Percentiles rank a stretch among this genome's conserved stretches.
These are phyloP conservation scores for Meandrusa payeni DNA, from an alignment of 2,888 invertebrate genomes.

Conservation along the genomic window DNA sequence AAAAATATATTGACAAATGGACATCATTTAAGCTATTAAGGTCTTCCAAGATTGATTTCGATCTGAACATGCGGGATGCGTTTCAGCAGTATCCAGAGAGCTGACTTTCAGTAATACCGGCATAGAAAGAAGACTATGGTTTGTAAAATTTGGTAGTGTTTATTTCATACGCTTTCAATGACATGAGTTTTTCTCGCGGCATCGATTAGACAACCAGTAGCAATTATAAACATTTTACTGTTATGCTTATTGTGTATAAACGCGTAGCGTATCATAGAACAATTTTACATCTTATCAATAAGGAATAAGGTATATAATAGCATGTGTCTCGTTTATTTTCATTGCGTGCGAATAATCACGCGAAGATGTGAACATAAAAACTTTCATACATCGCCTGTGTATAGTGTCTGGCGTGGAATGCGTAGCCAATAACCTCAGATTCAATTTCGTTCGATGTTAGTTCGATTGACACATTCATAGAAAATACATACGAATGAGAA, in stretches of 20 bases:
- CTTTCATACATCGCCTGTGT: conserved; percentile 6
- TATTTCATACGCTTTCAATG: conserved; percentile 6
- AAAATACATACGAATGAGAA: too few relatives aligned
- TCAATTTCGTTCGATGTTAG: too few relatives aligned
- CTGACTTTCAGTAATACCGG: too few relatives aligned
- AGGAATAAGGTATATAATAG: neutral
- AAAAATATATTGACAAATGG: too few relatives aligned
- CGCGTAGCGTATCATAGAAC: neutral
- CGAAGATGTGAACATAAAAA: too few relatives aligned
- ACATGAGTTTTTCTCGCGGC: conserved; percentile 1
- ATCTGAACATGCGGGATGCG: too few relatives aligned
- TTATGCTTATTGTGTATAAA: neutral
- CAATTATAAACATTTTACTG: conserved; percentile 10
- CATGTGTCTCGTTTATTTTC: neutral
- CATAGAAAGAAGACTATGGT: too few relatives aligned
- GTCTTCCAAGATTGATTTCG: too few relatives aligned
- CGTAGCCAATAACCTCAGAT: neutral
- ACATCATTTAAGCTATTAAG: too few relatives aligned
- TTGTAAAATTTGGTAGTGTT: too few relatives aligned
- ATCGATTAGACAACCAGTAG: conserved; percentile 5
- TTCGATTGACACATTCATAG: too few relatives aligned
- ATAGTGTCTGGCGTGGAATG: conserved; percentile 1
- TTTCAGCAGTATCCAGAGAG: too few relatives aligned
- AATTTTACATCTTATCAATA: neutral
- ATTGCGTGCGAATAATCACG: conserved; percentile 12